These are phyloP conservation scores for Zele albiditarsus DNA, from an alignment of 2,888 invertebrate species.

Conservation along the genomic window DNA sequence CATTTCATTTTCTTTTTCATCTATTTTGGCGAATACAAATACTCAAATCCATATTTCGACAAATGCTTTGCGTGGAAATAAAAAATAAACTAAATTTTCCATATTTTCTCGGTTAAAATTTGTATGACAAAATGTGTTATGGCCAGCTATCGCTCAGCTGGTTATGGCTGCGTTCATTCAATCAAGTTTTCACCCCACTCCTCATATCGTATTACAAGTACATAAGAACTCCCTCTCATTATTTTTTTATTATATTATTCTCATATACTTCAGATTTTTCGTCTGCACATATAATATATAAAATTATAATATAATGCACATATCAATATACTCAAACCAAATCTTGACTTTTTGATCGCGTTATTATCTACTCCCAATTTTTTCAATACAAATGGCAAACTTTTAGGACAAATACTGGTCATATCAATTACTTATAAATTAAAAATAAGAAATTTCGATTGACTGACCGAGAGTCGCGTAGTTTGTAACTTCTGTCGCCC, in stretches of 20 bases:
- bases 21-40: neutral
- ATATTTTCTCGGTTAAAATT: slow-evolving; percentile 33
- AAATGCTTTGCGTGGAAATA: neutral
- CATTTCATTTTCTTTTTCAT: neutral
- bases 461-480: slow-evolving; percentile 82
- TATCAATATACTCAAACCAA: neutral
- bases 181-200: neutral
- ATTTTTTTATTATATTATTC: no score
- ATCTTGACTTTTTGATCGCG: slow-evolving; percentile 26
- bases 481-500: slow-evolving; percentile 76
- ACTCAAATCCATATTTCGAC: neutral
- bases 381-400: no score
- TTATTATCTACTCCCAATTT: slow-evolving; percentile 37
- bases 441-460: neutral
- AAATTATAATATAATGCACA: no score
- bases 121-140: slow-evolving; percentile 37
- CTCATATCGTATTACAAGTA: neutral
- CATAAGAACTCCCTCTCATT: neutral
- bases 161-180: slow-evolving; percentile 32
- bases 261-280: no score
- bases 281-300: neutral
- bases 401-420: neutral
- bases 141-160: neutral
- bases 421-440: neutral
- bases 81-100: slow-evolving; percentile 20